Base-by-base conservation (phyloP, 2,888 invertebrate genomes). In the Steromphala cineraria region DNA sequence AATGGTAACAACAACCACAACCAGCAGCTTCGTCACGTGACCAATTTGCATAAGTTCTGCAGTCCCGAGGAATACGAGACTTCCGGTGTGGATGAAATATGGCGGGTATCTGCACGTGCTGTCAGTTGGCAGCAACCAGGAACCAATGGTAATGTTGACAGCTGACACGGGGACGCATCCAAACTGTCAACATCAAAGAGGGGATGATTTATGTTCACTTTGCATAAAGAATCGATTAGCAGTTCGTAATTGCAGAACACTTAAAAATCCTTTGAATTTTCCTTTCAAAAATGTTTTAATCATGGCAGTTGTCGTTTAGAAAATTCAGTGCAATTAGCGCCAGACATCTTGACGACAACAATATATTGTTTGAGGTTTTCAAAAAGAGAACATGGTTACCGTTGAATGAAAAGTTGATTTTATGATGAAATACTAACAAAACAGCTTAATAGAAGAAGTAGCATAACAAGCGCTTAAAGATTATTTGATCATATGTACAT, bases 1-100 rank as follows among this genome's bases (percentile, higher is more conserved):
- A 10, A 94, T 94, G 83, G 96, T 94, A 75, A 96, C 94, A n/a
- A 95, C 87, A 53, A 95, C 90, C 94, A 96, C 95, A 75, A 96
- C 93, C 71, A 95, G 91, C 28, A 95, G 95, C 92, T 96, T 96
- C 90, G 95, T 94, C 82, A 96, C 93, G 91, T 96, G 96, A 55
- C 96, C 95, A 78, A 96, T 94, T 89, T 96, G 96, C 1, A 96
- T 95, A 84, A 96, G 95, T 88, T 96, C 95, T 28, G 96, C 95
- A 75, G 96, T 95, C 2, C 95, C 95, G 82, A 96, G 95, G 82
- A 96, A 93, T 81, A 96, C 95, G 82, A 96, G 94, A 76, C 96
- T 95, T 76, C 95, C 95, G 92, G 96, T 96, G 92, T 96, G 95
- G 85, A 96, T 95, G 92, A 96, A 95, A 93, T 96, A 96, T 74